A percentile compares a stretch with the other conserved stretches of the same genome.
Conservation (phyloP, 2,888 invertebrate species). For the Euclidia mi region DNA sequence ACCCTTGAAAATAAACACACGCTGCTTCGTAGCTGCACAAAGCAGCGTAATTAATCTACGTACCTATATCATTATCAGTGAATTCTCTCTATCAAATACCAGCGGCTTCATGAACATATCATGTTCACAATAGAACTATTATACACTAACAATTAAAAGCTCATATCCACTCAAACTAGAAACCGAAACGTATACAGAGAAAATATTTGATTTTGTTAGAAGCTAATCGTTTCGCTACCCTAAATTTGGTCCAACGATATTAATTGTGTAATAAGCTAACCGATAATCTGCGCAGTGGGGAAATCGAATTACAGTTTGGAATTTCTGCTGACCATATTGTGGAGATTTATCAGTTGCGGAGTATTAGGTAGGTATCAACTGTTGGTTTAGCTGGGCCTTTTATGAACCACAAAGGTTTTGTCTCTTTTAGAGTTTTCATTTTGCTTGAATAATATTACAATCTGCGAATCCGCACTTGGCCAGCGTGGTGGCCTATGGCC, state of each 20-base stretch:
- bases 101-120: neutral
- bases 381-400: too few species aligned
- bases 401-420: neutral
- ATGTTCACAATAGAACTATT: neutral
- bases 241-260: too few species aligned
- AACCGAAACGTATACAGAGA: neutral
- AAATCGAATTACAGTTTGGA: conserved; percentile 18
- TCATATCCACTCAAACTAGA: neutral
- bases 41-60: too few species aligned
- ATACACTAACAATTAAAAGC: neutral
- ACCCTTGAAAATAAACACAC: too few species aligned
- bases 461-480: too few species aligned
- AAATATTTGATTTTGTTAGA: neutral
- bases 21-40: too few species aligned
- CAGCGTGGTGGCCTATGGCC: too few species aligned
- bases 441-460: too few species aligned
- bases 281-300: conserved; percentile 22
- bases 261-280: conserved; percentile 24
- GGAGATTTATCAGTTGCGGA: conserved; percentile 7
- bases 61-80: too few species aligned
- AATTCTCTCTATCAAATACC: neutral
- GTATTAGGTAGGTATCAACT: too few species aligned
- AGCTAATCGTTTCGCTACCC: conserved; percentile 3
- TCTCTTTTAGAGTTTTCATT: too few species aligned
- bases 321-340: conserved; percentile 4